Evolutionary conservation across 2,797 vertebrate genomes (phyloP).

Genomic region (Silurus lanzhouensis): DNA sequence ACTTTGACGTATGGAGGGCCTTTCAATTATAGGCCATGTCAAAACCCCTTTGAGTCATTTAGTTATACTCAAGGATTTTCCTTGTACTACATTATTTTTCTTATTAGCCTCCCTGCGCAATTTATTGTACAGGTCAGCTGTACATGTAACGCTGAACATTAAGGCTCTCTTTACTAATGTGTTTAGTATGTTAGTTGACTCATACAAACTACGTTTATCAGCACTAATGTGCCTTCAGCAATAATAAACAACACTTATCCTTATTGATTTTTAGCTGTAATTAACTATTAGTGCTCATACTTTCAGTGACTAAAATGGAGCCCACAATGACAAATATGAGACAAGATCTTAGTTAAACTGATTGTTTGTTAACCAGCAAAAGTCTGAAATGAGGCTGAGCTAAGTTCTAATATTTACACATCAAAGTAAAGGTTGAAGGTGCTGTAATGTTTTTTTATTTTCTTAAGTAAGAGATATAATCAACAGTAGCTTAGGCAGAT

Average conservation of each 20-base stretch:
- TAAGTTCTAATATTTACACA: neutral
- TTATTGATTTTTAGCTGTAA: neutral
- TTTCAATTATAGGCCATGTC: constrained; percentile 23
- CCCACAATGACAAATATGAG: neutral
- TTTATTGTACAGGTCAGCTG: neutral
- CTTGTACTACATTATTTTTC: neutral
- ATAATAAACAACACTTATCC: neutral
- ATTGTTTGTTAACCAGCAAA: neutral
- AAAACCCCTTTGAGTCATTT: constrained; percentile 27
- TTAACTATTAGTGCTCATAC: neutral
- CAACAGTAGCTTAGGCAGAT: neutral
- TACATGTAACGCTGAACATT: neutral
- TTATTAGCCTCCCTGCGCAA: neutral
- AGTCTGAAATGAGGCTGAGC: neutral
- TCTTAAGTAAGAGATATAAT: neutral
- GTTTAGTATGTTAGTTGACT: neutral
- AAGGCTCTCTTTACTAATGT: neutral
- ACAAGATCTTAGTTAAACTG: neutral
- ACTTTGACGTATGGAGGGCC: neutral
- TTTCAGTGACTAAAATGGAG: neutral
- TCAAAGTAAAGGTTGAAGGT: neutral
- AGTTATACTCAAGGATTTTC: neutral
- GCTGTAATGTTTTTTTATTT: neutral
- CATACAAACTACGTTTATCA: neutral
- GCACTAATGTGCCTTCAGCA: neutral